Conservation (phyloP, 2,113 vertebrate genomes). For the Galeopterus variegatus region DNA sequence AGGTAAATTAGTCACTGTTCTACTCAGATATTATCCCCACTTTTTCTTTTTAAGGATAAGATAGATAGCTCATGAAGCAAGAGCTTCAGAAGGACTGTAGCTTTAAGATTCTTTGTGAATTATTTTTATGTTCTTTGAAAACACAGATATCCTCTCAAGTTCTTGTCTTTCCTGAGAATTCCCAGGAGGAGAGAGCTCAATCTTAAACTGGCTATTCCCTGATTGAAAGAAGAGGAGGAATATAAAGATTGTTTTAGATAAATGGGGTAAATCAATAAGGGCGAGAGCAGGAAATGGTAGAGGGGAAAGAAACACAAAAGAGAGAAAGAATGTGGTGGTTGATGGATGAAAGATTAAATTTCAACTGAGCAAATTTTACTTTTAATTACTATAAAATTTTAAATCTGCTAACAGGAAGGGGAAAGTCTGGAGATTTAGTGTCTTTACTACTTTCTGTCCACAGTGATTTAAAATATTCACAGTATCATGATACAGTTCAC, state of each 20-base stretch:
- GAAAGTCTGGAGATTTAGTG: constrained; percentile 8
- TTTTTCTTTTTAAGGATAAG: background rate
- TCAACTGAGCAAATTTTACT: constrained; percentile 54
- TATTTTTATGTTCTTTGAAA: constrained; percentile 56
- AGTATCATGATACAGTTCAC: background rate
- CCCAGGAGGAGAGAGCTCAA: background rate
- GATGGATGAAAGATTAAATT: constrained; percentile 42
- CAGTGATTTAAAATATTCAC: background rate
- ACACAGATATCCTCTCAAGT: background rate
- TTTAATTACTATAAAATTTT: constrained; percentile 55
- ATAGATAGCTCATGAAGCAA: background rate
- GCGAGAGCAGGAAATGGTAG: background rate
- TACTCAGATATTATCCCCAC: background rate
- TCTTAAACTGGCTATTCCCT: constrained; percentile 53
- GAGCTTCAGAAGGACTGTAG: constrained; percentile 42
- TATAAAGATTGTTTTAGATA: constrained; percentile 12
- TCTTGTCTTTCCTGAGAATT: constrained; percentile 50
- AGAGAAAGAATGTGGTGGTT: constrained; percentile 32
- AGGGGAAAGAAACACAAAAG: constrained; percentile 12
- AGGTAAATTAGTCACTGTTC: background rate
- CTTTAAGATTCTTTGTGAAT: constrained; percentile 50
- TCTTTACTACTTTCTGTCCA: background rate
- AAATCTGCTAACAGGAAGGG: constrained; percentile 48
- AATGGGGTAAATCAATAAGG: constrained; percentile 30
- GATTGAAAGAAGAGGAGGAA: background rate